Evolutionary conservation across 2,113 vertebrate species (phyloP), one percentile per base, ranked within the genome.

Genomic region (Lepidothrix coronata): DNA sequence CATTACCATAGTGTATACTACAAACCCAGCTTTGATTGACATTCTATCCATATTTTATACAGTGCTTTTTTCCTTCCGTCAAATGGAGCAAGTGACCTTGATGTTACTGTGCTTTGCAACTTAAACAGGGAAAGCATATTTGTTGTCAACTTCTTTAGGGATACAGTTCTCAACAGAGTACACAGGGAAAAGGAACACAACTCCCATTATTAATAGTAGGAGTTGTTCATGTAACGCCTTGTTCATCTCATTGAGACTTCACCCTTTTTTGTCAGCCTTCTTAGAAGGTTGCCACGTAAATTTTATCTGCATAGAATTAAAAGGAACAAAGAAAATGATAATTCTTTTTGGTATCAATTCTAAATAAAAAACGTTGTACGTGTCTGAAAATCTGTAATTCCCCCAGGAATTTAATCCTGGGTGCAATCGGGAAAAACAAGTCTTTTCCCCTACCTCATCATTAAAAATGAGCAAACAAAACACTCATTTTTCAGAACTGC

Each of bases 31-130:
- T 96, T 95, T 97, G 97, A 98, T 94, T 95, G 97, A 96, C 91
- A 89, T 51, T 78, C 81, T 85, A 92, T 97, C 96, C 88, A 96
- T 96, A 97, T 97, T 98, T 98, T 93, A 97, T 94, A 77, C 77
- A 79, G 74, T 31, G 78, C 74, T 96, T 95, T 91, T 80, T 73
- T 81, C 8, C 58, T 41, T 91, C 46, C 84, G 87, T 97, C 96
- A 97, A 96, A 97, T 96, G 82, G 85, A 97, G 95, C 89, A 97
- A 97, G 95, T 96, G 89, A 97, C 95, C 96, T 97, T 97, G 96
- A 97, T 97, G 89, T 94, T 97, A 75, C 86, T 92, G 43, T 71
- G 83, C 91, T 97, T 97, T 95, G 96, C 93, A 94, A 81, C 91
- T 94, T 92, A 96, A 95, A 95, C 91, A 86, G 51, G 63, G 66